Percentiles rank a stretch among this genome's conserved stretches.
phyloP scores from a whole-genome alignment of 1,140 invertebrate species.

The Calycopis cecrops region DNA sequence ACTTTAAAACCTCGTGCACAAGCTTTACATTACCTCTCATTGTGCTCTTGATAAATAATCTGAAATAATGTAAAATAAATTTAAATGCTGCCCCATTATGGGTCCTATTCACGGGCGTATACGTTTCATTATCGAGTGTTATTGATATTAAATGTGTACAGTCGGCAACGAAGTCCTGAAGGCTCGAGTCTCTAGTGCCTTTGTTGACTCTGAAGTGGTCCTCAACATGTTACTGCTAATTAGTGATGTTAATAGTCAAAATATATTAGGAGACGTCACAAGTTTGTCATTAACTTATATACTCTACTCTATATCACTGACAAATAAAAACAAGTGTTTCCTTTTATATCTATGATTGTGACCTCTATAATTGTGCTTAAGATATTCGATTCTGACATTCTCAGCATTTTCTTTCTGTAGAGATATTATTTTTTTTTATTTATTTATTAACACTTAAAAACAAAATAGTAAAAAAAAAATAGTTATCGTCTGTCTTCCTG shows the following conservation, averaged over 20 bases:
- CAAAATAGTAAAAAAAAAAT: too few relatives aligned
- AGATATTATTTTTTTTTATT: too few relatives aligned
- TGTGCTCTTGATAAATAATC: neutral
- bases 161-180: neutral
- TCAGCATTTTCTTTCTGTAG: too few relatives aligned
- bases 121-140: slow-evolving; percentile 18
- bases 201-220: neutral
- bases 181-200: neutral
- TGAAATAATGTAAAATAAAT: slow-evolving; percentile 13
- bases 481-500: too few relatives aligned
- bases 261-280: too few relatives aligned
- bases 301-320: too few relatives aligned
- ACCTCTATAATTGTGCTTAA: too few relatives aligned
- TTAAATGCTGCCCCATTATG: slow-evolving; percentile 13
- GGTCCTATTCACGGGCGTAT: slow-evolving; percentile 6
- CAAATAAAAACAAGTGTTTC: too few relatives aligned
- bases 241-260: neutral
- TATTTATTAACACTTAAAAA: too few relatives aligned
- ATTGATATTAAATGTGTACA: slow-evolving; percentile 22
- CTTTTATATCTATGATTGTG: too few relatives aligned
- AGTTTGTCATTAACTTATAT: too few relatives aligned
- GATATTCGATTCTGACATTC: too few relatives aligned
- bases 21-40: slow-evolving; percentile 5
- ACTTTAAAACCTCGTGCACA: neutral
- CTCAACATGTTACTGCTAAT: neutral